Evolutionary conservation across 2,888 invertebrate genomes (phyloP), one percentile per base, ranked within the genome.

Genomic region (Bembecia ichneumoniformis): DNA sequence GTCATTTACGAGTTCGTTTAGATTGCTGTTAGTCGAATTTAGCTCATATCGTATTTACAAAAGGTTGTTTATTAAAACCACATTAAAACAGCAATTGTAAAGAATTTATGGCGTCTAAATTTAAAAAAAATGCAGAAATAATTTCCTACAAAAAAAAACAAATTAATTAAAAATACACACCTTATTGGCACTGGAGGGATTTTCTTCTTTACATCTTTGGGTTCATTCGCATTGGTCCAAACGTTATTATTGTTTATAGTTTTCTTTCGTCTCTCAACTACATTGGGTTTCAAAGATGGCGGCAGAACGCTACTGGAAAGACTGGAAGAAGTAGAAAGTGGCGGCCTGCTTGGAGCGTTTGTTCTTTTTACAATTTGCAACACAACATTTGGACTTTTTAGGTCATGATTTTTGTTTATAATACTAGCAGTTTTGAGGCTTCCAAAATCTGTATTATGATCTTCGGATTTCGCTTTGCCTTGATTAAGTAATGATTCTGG

Each of bases 161-260:
- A 17, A 17, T 4, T 3, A 20, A 40, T 40, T 13, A 28, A 13
- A 16, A n/a, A n/a, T n/a, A 58, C 81, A 76, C 68, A 83, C 84
- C 76, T 74, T 57, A 72, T 51, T 28, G 66, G 65, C 35, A 68
- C 51, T 35, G 67, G 59, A 13, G 74, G 62, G 40, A 68, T 61
- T 62, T 70, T 77, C 44, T 66, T 72, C 43, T 68, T 64, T 50
- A 59, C 60, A 51, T 56, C 63, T 56, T 63, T 77, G 44, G 61
- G 60, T 49, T 77, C 74, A 60, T 74, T 77, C 16, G 75, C 73
- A 54, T 74, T 75, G 2, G 79, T 71, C 84, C 84, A 86, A 50
- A 82, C 74, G 56, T 77, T 76, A 58, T 86, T 86, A 58, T 86
- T 87, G 53, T 87, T 87, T n/a, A 86, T 75, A 63, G 76, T 80